Evolutionary conservation across 2,113 vertebrate genomes (phyloP), one percentile per base, ranked within the genome.

Genomic region (Indri indri): DNA sequence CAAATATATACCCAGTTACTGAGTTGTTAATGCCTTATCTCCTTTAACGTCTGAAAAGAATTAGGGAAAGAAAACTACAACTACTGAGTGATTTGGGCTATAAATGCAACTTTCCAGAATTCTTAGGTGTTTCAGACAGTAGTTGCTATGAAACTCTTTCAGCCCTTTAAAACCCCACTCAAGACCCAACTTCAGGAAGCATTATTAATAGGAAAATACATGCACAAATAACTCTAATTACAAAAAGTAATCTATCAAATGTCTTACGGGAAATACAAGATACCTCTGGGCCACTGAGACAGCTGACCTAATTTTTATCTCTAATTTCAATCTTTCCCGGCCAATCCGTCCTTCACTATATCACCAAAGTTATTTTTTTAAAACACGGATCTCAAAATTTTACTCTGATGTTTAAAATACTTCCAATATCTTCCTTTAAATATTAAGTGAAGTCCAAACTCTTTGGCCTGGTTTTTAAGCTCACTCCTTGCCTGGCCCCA

Each of bases 11-110:
- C 32, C 52, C 10, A 76, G 32, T 42, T 57, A 32, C 83, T 54
- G 25, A 61, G 17, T 86, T 87, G 30, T 47, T 93, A 88, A 95
- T 95, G 73, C n/a, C 57, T 77, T 91, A 89, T 70, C n/a, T 90
- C 30, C 52, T 84, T 91, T 90, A 90, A 59, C 13, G 73, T 30
- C 59, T 74, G 73, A 27, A 85, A 94, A 90, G 82, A 92, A 63
- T 66, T 14, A 91, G 45, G 91, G 42, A 93, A 81, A 68, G 47
- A 91, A 65, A 57, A 84, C 57, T 77, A 40, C 9, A 79, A 92
- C 5, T 66, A 93, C 32, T 27, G 13, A 80, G 47, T 74, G 87
- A 30, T 54, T 83, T 59, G 61, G 54, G 8, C 22, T 80, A 47
- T 17, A 82, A 77, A 71, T 59, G 32, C 57, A 96, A 63, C 30